phyloP scores from a whole-genome alignment of 2,888 invertebrate species.

The Helicoverpa assulta region DNA sequence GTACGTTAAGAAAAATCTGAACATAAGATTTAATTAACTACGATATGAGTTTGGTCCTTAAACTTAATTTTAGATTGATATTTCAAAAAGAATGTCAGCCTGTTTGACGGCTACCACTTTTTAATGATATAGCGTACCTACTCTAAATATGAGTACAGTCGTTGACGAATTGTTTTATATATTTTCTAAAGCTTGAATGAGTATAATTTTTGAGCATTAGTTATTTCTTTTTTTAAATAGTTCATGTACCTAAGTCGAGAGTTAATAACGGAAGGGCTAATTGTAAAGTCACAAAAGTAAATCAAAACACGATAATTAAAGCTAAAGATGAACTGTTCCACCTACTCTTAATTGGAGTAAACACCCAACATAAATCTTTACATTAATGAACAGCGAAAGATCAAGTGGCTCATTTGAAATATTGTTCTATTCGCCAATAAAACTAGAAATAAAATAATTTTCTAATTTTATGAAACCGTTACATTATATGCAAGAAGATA shows the following conservation, averaged over 20 bases:
- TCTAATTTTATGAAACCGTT: slow-evolving; percentile 53
- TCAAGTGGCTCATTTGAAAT: slow-evolving; percentile 46
- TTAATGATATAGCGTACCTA: slow-evolving; percentile 32
- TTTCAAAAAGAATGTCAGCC: slow-evolving; percentile 54
- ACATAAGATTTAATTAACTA: too few relatives aligned
- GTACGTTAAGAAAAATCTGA: too few relatives aligned
- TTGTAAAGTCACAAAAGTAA: slow-evolving; percentile 28
- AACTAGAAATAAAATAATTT: slow-evolving; percentile 51
- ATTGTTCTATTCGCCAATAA: slow-evolving; percentile 53
- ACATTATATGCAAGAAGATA: slow-evolving; percentile 30
- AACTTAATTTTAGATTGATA: slow-evolving; percentile 60
- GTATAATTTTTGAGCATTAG: neutral
- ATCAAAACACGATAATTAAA: slow-evolving; percentile 28
- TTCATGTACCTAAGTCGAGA: slow-evolving; percentile 10
- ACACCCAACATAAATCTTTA: slow-evolving; percentile 40
- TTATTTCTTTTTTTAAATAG: too few relatives aligned
- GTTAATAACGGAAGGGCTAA: slow-evolving; percentile 17
- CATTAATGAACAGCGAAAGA: slow-evolving; percentile 47
- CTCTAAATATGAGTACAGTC: slow-evolving; percentile 45
- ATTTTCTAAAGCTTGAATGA: neutral
- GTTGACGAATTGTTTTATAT: slow-evolving; percentile 14
- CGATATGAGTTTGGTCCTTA: too few relatives aligned
- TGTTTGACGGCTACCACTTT: slow-evolving; percentile 57
- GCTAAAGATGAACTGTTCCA: slow-evolving; percentile 28
- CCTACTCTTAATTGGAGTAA: slow-evolving; percentile 41